Evolutionary conservation across 1,140 invertebrate species (phyloP), one percentile per base, ranked within the genome.

Genomic region (Melipona quadrifasciata): DNA sequence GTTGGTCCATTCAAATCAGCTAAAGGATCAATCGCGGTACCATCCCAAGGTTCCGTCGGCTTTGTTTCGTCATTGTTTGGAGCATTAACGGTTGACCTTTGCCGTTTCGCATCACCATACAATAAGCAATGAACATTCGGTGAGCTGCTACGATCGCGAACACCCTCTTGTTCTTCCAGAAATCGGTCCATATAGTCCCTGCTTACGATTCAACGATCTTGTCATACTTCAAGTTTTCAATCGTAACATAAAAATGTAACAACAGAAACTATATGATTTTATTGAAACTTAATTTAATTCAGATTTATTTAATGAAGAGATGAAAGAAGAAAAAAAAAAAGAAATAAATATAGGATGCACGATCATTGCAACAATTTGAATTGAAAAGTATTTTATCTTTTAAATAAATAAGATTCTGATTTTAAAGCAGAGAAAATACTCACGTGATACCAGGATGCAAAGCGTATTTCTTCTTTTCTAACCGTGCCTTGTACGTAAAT

Each of bases 381-480:
- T 19, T 61, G 14, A 24, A 8, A 47, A 71, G 47, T 24, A 6
- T 16, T 47, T 47, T 2, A 21, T 53, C 27, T 51, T 65, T 27
- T 24, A 3, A 24, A 16, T 17, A 47, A 47, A 47, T 58, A 16
- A 16, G 55, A 47, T 19, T 47, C 2, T 24, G 24, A 1, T 71
- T 57, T 53, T 0, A 24, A 47, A 24, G 82, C 58, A 82, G 82
- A 89, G 80, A 96, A 96, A 80, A 91, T 88, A 93, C 94, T 94
- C 90, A 94, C 94, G 97, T 97, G 92, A 94, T 96, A 85, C 97
- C 97, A 68, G 97, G 97, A 95, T 97, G 97, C 55, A 97, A 93
- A 53, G 96, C 95, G 93, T 97, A 97, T 92, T 97, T 97, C 88
- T 97, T 97, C 93, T 97, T 97, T 91, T 97, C 97, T 79, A 97